Percentiles rank a stretch among this genome's conserved stretches.
Conservation (phyloP, 2,797 vertebrate species). For the Acrocephalus scirpaceus region DNA sequence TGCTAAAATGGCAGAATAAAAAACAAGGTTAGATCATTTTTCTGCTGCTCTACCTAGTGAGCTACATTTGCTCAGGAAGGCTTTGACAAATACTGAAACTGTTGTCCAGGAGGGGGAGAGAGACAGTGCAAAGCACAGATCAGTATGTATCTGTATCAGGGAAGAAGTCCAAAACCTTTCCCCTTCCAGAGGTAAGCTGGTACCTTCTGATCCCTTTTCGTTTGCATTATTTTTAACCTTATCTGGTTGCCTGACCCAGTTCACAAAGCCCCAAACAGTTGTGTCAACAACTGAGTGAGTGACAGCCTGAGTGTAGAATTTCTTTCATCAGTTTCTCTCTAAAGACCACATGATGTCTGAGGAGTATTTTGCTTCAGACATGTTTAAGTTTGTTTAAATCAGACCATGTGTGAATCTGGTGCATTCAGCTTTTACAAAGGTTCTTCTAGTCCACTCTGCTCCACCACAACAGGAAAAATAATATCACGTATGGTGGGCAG, state of each 20-base stretch:
- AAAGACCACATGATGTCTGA: neutral
- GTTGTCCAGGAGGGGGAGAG: neutral
- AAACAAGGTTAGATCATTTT: neutral
- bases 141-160: neutral
- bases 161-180: neutral
- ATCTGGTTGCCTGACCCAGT: slow-evolving; percentile 13
- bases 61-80: neutral
- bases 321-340: neutral
- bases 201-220: neutral
- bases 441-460: neutral
- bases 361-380: neutral
- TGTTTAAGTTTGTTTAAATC: neutral
- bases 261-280: slow-evolving; percentile 25
- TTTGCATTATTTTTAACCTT: slow-evolving; percentile 51
- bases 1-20: neutral
- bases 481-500: neutral
- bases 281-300: slow-evolving; percentile 42
- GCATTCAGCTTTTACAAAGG: neutral
- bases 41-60: neutral
- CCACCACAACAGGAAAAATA: neutral
- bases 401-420: neutral
- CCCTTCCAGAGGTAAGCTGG: neutral
- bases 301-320: slow-evolving; percentile 22
- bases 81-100: neutral
- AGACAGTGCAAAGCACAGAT: neutral